These are phyloP conservation scores for Conomelus anceps DNA, from an alignment of 2,888 invertebrate species.

Conservation along the genomic window DNA sequence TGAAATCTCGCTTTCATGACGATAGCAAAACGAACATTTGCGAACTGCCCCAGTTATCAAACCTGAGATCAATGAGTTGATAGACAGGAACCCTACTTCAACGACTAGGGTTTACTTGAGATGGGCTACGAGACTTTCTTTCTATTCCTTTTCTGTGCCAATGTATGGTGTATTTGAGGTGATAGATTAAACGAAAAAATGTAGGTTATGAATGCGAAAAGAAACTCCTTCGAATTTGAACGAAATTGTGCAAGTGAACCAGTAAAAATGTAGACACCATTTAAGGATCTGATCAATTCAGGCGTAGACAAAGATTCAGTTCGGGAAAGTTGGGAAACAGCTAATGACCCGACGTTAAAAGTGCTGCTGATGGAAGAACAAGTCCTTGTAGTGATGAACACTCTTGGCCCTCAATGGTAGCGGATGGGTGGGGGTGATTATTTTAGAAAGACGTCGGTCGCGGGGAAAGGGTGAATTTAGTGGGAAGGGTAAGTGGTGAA, in stretches of 20 bases:
- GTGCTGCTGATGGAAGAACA: not conserved
- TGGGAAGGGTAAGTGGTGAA: not conserved
- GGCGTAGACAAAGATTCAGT: not conserved
- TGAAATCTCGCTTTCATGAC: too few relatives aligned
- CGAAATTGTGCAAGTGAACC: not conserved
- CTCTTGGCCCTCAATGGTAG: not conserved
- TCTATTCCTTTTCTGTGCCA: too few relatives aligned
- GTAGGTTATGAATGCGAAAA: not conserved
- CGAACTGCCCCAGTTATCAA: too few relatives aligned
- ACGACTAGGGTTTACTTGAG: too few relatives aligned
- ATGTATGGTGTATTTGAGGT: too few relatives aligned
- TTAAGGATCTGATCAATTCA: not conserved
- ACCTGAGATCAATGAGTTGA: too few relatives aligned
- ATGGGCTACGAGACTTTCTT: too few relatives aligned
- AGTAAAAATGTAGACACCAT: not conserved
- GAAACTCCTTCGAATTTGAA: not conserved
- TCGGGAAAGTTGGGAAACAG: not conserved
- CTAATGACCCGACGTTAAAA: not conserved
- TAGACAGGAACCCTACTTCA: too few relatives aligned
- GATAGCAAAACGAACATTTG: too few relatives aligned
- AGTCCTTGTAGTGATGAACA: not conserved
- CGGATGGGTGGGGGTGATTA: not conserved
- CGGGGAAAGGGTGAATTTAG: not conserved
- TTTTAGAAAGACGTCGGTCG: too few relatives aligned
- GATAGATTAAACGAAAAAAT: too few relatives aligned